These are phyloP conservation scores for Glaucidium brasilianum DNA, from an alignment of 2,113 vertebrate genomes.

Conservation along the genomic window DNA sequence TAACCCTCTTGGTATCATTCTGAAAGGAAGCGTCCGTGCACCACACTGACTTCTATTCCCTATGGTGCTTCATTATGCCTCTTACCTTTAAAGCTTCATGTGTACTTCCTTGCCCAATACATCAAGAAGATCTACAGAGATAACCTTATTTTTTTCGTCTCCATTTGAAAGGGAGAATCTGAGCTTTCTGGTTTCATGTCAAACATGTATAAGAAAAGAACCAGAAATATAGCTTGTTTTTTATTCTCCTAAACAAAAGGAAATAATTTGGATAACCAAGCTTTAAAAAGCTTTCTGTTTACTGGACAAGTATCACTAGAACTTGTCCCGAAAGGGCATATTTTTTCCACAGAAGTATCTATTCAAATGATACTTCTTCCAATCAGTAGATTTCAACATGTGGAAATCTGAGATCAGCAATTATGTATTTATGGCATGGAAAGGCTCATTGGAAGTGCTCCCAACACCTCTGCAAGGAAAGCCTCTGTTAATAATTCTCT, in stretches of 20 bases:
- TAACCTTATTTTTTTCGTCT: background rate
- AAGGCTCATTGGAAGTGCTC: background rate
- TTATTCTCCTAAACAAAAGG: background rate
- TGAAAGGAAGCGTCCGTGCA: slow-evolving; percentile 53
- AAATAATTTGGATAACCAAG: background rate
- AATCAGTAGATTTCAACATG: background rate
- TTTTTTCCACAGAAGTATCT: background rate
- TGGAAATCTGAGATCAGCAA: background rate
- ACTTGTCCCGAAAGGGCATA: background rate
- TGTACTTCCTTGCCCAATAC: slow-evolving; percentile 13
- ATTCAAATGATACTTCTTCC: background rate
- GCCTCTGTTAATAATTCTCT: background rate
- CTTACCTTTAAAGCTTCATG: slow-evolving; percentile 8
- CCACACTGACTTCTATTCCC: slow-evolving; percentile 43
- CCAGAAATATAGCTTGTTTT: background rate
- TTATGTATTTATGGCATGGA: background rate
- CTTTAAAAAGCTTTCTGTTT: background rate
- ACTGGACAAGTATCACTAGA: background rate
- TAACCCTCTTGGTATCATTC: slow-evolving; percentile 64
- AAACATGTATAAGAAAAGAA: background rate
- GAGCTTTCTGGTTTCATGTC: background rate
- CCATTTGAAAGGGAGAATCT: background rate
- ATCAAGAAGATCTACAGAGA: background rate
- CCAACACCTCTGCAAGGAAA: background rate
- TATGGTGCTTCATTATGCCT: background rate